Evolutionary conservation across 2,888 invertebrate species (phyloP).

Genomic region (Meiosimyza decipiens): DNA sequence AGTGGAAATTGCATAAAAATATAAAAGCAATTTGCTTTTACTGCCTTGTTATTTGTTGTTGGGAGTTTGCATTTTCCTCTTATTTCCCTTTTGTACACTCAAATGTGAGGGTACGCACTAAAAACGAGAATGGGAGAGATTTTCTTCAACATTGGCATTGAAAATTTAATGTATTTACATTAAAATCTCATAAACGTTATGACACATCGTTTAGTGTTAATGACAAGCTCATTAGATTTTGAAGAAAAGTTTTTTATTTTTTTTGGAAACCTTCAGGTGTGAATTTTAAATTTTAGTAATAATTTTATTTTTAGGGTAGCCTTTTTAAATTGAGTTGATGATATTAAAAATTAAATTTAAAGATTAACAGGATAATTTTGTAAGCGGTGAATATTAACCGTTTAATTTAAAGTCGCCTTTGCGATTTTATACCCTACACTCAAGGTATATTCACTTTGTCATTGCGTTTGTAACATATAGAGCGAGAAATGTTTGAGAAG

Average conservation of each 20-base stretch:
- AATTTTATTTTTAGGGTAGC: not conserved
- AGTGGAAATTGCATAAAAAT: constrained; percentile 29
- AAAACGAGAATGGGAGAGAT: too few species aligned
- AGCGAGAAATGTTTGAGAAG: too few species aligned
- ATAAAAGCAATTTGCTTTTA: constrained; percentile 18
- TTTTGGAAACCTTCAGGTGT: not conserved
- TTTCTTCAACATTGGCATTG: not conserved
- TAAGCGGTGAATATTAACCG: too few species aligned
- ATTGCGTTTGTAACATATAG: too few species aligned
- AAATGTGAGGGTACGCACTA: too few species aligned
- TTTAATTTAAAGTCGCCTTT: too few species aligned
- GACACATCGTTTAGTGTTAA: constrained; percentile 17
- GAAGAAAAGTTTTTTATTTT: too few species aligned
- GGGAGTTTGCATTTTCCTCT: not conserved
- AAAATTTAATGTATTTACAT: constrained; percentile 8
- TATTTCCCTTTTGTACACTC: too few species aligned
- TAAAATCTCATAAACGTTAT: constrained; percentile 9
- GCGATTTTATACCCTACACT: too few species aligned
- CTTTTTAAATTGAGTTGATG: not conserved
- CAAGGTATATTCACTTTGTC: too few species aligned
- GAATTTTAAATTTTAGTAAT: too few species aligned
- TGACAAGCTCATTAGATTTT: not conserved
- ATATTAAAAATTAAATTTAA: not conserved
- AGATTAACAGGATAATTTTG: too few species aligned
- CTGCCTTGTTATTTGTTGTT: not conserved